These are phyloP conservation scores for Callyntrura sp. DNA, from an alignment of 2,888 invertebrate species.

Conservation along the genomic window DNA sequence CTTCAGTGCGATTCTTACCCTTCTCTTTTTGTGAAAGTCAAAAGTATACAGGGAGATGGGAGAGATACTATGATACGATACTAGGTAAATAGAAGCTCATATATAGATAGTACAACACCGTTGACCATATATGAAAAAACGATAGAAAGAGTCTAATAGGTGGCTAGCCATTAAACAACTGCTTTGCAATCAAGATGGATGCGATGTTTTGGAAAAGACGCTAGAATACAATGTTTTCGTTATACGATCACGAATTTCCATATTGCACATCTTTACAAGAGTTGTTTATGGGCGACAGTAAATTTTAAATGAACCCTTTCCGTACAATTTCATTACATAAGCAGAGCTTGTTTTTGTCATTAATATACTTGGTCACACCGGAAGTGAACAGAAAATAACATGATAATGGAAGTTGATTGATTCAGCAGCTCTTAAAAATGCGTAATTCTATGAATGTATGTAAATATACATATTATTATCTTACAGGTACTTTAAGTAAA, in stretches of 20 bases:
- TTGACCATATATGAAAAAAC: no score
- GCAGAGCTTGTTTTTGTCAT: background rate
- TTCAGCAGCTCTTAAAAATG: background rate
- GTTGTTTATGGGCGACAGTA: background rate
- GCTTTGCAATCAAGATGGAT: conserved; percentile 8
- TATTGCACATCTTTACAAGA: conserved; percentile 10
- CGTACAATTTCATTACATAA: background rate
- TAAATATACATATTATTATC: background rate
- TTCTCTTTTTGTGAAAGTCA: no score
- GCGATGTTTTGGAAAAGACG: conserved; percentile 8
- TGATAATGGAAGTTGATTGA: conserved; percentile 16
- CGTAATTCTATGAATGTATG: conserved; percentile 5
- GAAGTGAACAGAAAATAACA: conserved; percentile 38
- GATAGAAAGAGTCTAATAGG: no score
- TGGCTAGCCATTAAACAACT: no score
- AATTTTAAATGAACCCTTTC: conserved; percentile 31
- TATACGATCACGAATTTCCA: background rate
- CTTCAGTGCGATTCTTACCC: no score
- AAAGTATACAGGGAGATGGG: no score
- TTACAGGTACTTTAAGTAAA: no score
- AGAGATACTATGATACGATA: no score
- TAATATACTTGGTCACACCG: conserved; percentile 24
- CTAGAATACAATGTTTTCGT: background rate
- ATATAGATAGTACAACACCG: no score
- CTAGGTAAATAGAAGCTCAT: no score